Conservation (phyloP, 2,888 invertebrate genomes). For the Eustalomyia histrio region DNA sequence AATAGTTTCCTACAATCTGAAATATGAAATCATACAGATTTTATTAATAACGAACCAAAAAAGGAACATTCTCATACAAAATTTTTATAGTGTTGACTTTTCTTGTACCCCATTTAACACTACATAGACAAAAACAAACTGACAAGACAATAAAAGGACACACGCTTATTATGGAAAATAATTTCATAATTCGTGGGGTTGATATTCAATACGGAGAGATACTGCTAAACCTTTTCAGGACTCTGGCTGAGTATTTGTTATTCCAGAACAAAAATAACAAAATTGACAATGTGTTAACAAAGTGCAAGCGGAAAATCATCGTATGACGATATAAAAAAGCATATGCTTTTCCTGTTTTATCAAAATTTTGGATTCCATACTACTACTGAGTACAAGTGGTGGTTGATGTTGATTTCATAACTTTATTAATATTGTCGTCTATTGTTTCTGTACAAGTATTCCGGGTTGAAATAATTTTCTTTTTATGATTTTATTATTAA, state of each 20-base stretch:
- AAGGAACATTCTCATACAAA: slow-evolving; percentile 57
- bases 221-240: slow-evolving; percentile 20
- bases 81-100: slow-evolving; percentile 42
- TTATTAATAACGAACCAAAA: neutral
- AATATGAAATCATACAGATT: slow-evolving; percentile 57
- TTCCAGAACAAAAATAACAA: slow-evolving; percentile 29
- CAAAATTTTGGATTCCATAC: neutral
- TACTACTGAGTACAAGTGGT: slow-evolving; percentile 13
- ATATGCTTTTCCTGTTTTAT: slow-evolving; percentile 53
- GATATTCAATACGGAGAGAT: slow-evolving; percentile 42
- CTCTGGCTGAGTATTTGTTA: slow-evolving; percentile 30
- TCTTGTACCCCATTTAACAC: slow-evolving; percentile 50
- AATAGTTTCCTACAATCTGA: slow-evolving; percentile 45
- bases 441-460: slow-evolving; percentile 18
- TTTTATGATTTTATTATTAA: slow-evolving; percentile 62
- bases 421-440: slow-evolving; percentile 56
- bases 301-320: slow-evolving; percentile 67
- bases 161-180: slow-evolving; percentile 78
- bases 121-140: slow-evolving; percentile 37
- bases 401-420: slow-evolving; percentile 64
- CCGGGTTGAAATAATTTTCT: slow-evolving; percentile 50
- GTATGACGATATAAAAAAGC: slow-evolving; percentile 45
- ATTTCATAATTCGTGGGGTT: slow-evolving; percentile 80
- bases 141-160: slow-evolving; percentile 61
- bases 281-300: slow-evolving; percentile 70